Evolutionary conservation across 2,888 invertebrate genomes (phyloP).

Genomic region (Trissonchulus sp.): DNA sequence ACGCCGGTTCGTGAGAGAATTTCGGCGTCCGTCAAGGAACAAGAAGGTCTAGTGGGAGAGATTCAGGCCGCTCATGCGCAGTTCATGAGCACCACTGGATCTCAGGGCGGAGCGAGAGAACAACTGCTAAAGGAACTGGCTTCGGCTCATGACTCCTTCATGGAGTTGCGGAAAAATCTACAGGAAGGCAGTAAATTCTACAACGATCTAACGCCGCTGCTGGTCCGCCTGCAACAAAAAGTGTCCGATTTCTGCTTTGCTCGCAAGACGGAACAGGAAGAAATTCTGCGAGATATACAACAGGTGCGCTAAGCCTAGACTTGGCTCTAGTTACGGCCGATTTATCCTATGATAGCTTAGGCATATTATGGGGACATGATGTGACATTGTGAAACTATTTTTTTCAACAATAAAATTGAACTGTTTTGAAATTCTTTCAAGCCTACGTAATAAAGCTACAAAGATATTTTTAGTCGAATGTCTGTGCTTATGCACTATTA

Average conservation of each 20-base stretch:
- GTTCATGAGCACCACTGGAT: constrained; percentile 62
- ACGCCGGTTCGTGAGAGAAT: constrained; percentile 72
- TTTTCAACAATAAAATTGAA: no score
- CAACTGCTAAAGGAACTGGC: constrained; percentile 75
- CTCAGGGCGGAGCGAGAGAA: constrained; percentile 62
- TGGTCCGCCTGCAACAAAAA: constrained; percentile 92
- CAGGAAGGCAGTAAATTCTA: constrained; percentile 83
- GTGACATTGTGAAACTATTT: no score
- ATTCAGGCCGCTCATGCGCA: constrained; percentile 63
- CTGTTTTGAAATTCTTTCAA: no score
- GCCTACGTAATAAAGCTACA: no score
- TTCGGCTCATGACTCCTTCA: constrained; percentile 82
- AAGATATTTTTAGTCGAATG: no score
- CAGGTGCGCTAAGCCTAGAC: not conserved
- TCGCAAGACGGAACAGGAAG: constrained; percentile 96
- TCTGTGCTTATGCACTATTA: no score
- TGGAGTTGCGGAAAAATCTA: constrained; percentile 80
- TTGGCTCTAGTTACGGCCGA: no score
- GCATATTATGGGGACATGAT: no score
- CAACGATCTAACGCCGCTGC: constrained; percentile 65
- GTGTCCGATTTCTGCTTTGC: constrained; percentile 97
- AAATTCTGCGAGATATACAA: constrained; percentile 85
- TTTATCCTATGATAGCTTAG: no score
- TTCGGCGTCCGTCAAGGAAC: constrained; percentile 66
- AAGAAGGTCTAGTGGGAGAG: constrained; percentile 63